Conservation (phyloP, 2,797 vertebrate species). For the Dermochelys coriacea region DNA sequence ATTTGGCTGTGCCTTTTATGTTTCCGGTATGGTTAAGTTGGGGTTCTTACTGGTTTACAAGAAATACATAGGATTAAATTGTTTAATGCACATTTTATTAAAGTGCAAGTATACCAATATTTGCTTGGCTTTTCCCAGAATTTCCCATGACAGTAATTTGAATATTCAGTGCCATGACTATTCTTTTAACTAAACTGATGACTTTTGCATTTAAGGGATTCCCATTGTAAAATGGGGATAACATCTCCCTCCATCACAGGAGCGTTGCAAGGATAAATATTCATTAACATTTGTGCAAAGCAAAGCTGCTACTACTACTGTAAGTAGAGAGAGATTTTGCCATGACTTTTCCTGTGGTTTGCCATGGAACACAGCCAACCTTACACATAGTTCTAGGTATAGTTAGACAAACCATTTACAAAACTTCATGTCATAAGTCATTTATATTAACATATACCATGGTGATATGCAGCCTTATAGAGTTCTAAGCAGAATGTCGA, state of each 20-base stretch:
- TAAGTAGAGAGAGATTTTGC: background rate
- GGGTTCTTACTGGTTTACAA: background rate
- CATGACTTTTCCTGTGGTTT: background rate
- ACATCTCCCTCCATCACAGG: background rate
- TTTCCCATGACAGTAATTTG: background rate
- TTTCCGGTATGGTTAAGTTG: background rate
- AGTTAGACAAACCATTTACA: background rate
- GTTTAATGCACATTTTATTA: background rate
- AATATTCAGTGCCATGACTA: background rate
- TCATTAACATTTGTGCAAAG: background rate
- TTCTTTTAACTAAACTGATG: background rate
- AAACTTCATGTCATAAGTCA: background rate
- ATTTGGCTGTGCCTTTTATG: background rate
- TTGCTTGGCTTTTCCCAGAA: background rate
- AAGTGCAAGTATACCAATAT: background rate
- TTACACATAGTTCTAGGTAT: background rate
- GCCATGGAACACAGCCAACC: too few relatives aligned
- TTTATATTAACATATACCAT: background rate
- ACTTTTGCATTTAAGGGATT: background rate
- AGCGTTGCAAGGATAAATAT: background rate
- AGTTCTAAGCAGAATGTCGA: background rate
- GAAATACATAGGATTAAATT: background rate
- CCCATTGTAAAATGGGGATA: background rate
- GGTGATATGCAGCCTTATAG: background rate
- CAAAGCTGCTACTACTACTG: background rate